These are phyloP conservation scores for Mimumesa dahlbomi DNA, from an alignment of 2,888 invertebrate genomes.

Conservation along the genomic window DNA sequence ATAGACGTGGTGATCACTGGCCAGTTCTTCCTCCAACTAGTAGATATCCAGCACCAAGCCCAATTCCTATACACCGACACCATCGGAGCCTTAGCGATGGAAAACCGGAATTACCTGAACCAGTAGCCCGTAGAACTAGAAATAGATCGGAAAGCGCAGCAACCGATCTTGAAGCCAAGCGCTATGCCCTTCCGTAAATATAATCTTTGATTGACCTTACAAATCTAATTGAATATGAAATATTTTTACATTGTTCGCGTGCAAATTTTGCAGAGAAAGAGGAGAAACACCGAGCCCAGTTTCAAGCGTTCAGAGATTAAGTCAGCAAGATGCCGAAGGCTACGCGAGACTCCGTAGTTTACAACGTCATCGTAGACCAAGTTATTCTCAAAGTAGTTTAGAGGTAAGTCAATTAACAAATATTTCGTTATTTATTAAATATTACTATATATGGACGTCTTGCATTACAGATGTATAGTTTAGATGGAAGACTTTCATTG, in stretches of 20 bases:
- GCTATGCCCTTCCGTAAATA: slow-evolving; percentile 72
- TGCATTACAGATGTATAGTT: slow-evolving; percentile 74
- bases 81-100: slow-evolving; percentile 78
- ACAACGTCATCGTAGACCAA: slow-evolving; percentile 85
- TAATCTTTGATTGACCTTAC: neutral
- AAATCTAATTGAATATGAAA: neutral
- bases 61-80: slow-evolving; percentile 73
- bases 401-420: slow-evolving; percentile 64
- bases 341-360: slow-evolving; percentile 88
- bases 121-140: slow-evolving; percentile 71
- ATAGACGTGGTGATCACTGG: slow-evolving; percentile 76
- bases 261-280: slow-evolving; percentile 83
- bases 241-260: neutral
- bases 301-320: slow-evolving; percentile 90
- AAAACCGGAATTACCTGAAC: slow-evolving; percentile 75
- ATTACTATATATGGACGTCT: neutral
- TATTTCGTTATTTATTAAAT: neutral
- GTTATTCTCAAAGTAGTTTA: slow-evolving; percentile 83
- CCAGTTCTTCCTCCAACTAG: slow-evolving; percentile 70
- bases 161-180: slow-evolving; percentile 76
- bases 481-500: slow-evolving; percentile 75
- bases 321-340: slow-evolving; percentile 89
- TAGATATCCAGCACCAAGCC: slow-evolving; percentile 68
- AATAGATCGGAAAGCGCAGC: slow-evolving; percentile 79
- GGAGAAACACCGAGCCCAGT: slow-evolving; percentile 92